Conservation (phyloP, 2,797 vertebrate species). For the Clangula hyemalis region DNA sequence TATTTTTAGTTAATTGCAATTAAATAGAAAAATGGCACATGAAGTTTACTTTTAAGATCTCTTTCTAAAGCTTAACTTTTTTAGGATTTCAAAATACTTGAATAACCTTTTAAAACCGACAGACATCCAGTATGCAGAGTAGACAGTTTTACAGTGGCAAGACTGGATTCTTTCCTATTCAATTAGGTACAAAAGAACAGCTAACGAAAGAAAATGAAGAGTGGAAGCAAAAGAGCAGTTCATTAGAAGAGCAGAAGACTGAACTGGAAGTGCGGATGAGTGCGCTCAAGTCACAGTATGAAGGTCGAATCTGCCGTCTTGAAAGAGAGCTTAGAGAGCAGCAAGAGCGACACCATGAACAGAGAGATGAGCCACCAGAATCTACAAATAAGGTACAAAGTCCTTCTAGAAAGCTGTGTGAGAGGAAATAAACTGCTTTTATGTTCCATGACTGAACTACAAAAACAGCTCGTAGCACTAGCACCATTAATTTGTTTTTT, state of each 20-base stretch:
- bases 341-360: conserved; percentile 92
- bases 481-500: background rate
- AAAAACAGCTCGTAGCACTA: background rate
- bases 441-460: background rate
- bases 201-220: conserved; percentile 92
- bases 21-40: background rate
- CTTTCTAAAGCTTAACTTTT: background rate
- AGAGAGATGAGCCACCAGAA: conserved; percentile 89
- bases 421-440: background rate
- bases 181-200: conserved; percentile 87
- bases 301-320: conserved; percentile 91
- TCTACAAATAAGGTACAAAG: conserved; percentile 86
- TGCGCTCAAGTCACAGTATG: conserved; percentile 95
- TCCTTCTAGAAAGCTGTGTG: background rate
- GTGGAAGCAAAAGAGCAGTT: conserved; percentile 84
- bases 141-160: background rate
- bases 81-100: background rate
- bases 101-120: background rate
- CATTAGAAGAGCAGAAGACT: conserved; percentile 87
- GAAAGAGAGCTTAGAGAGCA: conserved; percentile 94
- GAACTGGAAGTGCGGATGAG: conserved; percentile 94
- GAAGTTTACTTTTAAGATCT: background rate
- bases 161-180: background rate
- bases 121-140: background rate
- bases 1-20: background rate